Evolutionary conservation across 2,888 invertebrate genomes (phyloP).

Genomic region (Agapetus fuscipes): DNA sequence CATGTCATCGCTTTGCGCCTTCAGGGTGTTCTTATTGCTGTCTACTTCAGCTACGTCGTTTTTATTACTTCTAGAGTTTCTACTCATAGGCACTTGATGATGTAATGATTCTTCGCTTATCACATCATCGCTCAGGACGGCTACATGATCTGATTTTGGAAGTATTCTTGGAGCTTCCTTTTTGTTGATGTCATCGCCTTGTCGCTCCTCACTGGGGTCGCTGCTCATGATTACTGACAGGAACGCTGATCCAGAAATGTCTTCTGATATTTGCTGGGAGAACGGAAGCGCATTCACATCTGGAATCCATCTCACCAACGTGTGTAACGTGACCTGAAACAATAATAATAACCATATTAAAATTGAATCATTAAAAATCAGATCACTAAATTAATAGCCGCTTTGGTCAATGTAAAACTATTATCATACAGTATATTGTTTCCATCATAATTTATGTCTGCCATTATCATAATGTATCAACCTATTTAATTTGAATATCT

Average conservation of each 20-base stretch:
- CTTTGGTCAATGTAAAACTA: too few species aligned
- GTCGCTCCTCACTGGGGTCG: conserved; percentile 29
- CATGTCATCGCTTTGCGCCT: conserved; percentile 14
- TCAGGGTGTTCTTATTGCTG: conserved; percentile 2
- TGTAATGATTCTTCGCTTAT: conserved; percentile 26
- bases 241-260: conserved; percentile 33
- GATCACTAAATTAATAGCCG: too few species aligned
- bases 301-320: conserved; percentile 6
- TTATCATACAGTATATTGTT: too few species aligned
- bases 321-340: conserved; percentile 11
- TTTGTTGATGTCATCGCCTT: conserved; percentile 24
- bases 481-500: too few species aligned
- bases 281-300: conserved; percentile 11
- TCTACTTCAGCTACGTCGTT: conserved; percentile 17
- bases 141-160: conserved; percentile 24
- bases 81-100: conserved; percentile 30
- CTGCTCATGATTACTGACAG: conserved; percentile 37
- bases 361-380: too few species aligned
- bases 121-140: conserved; percentile 24
- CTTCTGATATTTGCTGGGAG: conserved; percentile 7
- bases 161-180: conserved; percentile 22
- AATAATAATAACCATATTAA: background rate
- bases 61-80: conserved; percentile 30
- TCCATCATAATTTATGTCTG: too few species aligned
- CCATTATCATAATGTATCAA: too few species aligned